Evolutionary conservation across 2,888 invertebrate genomes (phyloP), one percentile per base, ranked within the genome.

Genomic region (Rhingia rostrata): DNA sequence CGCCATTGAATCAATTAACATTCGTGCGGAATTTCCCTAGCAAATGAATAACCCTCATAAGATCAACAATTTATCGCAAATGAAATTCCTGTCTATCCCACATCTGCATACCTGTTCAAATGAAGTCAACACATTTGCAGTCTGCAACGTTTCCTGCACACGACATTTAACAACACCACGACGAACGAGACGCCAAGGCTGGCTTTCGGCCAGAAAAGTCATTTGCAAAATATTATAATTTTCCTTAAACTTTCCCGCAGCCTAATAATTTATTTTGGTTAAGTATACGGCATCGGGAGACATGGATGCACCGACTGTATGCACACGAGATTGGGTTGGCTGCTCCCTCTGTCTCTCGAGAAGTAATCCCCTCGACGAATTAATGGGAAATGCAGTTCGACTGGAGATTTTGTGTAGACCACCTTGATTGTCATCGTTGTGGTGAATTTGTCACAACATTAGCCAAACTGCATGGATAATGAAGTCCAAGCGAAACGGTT

Each of bases 381-480:
- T 79, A 84, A 80, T 84, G 69, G 37, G 69, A 74, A 74, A 80
- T 74, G 54, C 83, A 49, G 67, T 74, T 79, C 69, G 74, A 70
- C 70, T 82, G 60, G 70, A 79, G 58, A 64, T 60, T 51, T 22
- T 9, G 49, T 39, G 12, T 10, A 10, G 83, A 80, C 83, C 83
- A 84, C 79, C 83, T 84, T 84, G 83, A 84, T 69, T 84, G 73
- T 84, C 74, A 83, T 73, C 79, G 83, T 79, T 66, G 73, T 43
- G 83, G 83, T 64, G 45, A 79, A 84, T 84, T 84, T 84, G 79
- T 74, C 83, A 84, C 79, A 79, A 79, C 83, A 79, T 79, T 83
- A 74, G 58, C 73, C 35, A 74, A 79, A 79, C 58, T 74, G 64
- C 73, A 70, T 53, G 74, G 69, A 37, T 80, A 70, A 79, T 79